Evolutionary conservation across 2,113 vertebrate genomes (phyloP).

Genomic region (Aviceda subcristata): DNA sequence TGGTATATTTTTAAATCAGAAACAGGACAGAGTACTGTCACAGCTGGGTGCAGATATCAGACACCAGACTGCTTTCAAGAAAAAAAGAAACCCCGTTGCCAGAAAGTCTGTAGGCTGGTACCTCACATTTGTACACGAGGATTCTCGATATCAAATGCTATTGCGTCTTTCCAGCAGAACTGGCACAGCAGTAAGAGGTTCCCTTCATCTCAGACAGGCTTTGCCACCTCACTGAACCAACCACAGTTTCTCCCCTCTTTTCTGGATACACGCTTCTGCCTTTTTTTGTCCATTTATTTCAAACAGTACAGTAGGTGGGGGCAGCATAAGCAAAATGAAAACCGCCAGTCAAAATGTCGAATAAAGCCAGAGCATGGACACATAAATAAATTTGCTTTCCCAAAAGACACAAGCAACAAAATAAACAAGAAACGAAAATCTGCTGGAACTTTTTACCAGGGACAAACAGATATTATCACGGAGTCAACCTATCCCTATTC

Average conservation of each 20-base stretch:
- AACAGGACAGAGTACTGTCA: not conserved
- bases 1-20: not conserved
- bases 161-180: not conserved
- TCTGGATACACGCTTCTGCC: not conserved
- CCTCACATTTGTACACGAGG: not conserved
- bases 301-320: not conserved
- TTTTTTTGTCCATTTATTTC: constrained; percentile 16
- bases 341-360: not conserved
- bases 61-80: not conserved
- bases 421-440: not conserved
- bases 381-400: not conserved
- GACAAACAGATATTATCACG: not conserved
- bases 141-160: not conserved
- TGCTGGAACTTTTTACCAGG: not conserved
- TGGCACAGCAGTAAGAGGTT: not conserved
- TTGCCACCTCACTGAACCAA: not conserved
- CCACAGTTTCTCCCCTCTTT: not conserved
- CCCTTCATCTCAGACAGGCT: not conserved
- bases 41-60: not conserved
- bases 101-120: not conserved
- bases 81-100: not conserved
- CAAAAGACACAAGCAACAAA: not conserved
- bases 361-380: not conserved
- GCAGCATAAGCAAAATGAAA: not conserved
- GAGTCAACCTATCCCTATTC: not conserved